Evolutionary conservation across 1,140 invertebrate genomes (phyloP).

Genomic region (Melipona quadrifasciata): DNA sequence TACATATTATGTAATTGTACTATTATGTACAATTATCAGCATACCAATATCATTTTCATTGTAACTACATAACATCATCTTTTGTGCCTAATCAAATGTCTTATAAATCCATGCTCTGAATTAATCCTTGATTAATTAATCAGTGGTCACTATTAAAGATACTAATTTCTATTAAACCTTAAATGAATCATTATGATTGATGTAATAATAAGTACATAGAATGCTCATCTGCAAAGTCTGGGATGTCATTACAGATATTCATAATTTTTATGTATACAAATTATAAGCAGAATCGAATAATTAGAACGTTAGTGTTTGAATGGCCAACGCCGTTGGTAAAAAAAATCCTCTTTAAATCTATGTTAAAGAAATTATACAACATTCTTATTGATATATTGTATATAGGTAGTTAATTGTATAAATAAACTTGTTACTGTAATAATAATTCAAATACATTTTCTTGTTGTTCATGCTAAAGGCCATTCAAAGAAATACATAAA

Average conservation of each 20-base stretch:
- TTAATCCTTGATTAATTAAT: constrained; percentile 30
- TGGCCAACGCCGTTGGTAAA: constrained; percentile 30
- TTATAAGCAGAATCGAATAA: constrained; percentile 32
- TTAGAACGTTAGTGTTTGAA: constrained; percentile 42
- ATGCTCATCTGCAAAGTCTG: constrained; percentile 47
- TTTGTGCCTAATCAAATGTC: constrained; percentile 20
- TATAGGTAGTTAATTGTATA: constrained; percentile 69
- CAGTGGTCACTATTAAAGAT: constrained; percentile 1
- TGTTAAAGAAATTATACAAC: constrained; percentile 52
- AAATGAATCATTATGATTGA: constrained; percentile 11
- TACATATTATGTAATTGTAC: constrained; percentile 12
- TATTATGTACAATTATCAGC: constrained; percentile 21
- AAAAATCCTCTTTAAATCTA: constrained; percentile 50
- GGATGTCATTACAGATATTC: constrained; percentile 48
- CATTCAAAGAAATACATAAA: constrained; percentile 44
- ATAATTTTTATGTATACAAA: constrained; percentile 48
- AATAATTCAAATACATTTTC: constrained; percentile 52
- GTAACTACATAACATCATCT: constrained; percentile 10
- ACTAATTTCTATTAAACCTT: constrained; percentile 23
- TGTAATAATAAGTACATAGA: constrained; percentile 48
- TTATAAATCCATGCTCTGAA: constrained; percentile 19
- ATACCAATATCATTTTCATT: constrained; percentile 5
- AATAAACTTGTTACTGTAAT: constrained; percentile 63
- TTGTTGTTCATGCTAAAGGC: constrained; percentile 53
- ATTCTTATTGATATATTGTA: constrained; percentile 67